Conservation (phyloP, 2,797 vertebrate species). For the Clarias laeviceps region DNA sequence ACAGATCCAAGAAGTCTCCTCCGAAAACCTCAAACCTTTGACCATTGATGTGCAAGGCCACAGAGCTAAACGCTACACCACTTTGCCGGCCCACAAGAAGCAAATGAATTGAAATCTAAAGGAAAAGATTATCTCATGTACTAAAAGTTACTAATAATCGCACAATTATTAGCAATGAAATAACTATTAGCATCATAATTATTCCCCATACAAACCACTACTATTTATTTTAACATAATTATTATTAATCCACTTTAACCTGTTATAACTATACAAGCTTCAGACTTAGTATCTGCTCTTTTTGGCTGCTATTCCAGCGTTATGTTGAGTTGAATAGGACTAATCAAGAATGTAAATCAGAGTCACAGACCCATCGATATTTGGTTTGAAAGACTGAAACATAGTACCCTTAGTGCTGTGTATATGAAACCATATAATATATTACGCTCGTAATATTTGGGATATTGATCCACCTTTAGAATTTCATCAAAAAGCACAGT, state of each 20-base stretch:
- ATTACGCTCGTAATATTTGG: conserved; percentile 22
- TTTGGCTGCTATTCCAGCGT: background rate
- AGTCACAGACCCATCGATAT: background rate
- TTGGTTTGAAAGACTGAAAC: background rate
- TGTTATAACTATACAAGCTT: background rate
- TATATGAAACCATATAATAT: background rate
- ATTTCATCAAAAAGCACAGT: conserved; percentile 58
- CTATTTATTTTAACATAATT: no score
- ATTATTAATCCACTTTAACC: background rate
- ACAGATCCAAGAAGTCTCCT: no score
- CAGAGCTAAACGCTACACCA: background rate
- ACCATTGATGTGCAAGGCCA: no score
- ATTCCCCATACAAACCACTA: background rate
- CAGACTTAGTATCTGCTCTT: background rate
- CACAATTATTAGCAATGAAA: background rate
- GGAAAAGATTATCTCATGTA: no score
- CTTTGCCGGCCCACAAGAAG: background rate
- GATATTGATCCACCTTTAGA: conserved; percentile 37
- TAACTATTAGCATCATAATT: background rate
- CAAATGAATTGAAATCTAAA: background rate
- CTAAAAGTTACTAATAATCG: background rate
- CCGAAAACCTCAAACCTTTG: no score
- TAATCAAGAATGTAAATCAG: background rate
- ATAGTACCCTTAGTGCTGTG: background rate
- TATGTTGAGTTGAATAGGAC: no score